Evolutionary conservation across 2,888 invertebrate species (phyloP).

Genomic region (Euphydryas editha): DNA sequence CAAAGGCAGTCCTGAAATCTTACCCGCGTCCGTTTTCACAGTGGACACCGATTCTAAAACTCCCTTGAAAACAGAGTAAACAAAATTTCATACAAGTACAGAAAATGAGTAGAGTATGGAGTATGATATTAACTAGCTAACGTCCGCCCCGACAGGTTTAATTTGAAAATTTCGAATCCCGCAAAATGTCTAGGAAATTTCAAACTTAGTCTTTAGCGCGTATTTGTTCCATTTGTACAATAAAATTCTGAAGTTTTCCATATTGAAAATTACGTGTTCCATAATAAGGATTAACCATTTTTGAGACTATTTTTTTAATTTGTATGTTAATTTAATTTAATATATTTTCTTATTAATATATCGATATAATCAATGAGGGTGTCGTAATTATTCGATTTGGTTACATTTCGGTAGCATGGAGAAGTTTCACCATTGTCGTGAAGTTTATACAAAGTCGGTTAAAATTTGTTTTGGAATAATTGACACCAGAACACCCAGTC

Average conservation of each 20-base stretch:
- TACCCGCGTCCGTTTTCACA: constrained; percentile 16
- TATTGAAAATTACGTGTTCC: constrained; percentile 7
- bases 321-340: background rate
- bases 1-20: background rate
- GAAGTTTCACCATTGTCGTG: background rate
- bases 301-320: background rate
- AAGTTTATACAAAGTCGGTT: no score
- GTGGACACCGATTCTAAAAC: constrained; percentile 30
- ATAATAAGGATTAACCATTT: background rate
- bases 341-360: no score
- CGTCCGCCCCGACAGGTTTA: constrained; percentile 35
- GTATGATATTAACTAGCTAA: constrained; percentile 39
- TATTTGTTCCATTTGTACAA: constrained; percentile 9
- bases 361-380: no score
- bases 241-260: background rate
- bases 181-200: constrained; percentile 31
- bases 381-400: no score
- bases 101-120: constrained; percentile 33
- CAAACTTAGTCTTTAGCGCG: constrained; percentile 6
- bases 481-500: no score
- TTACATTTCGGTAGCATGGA: no score
- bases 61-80: constrained; percentile 35
- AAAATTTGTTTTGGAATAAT: background rate
- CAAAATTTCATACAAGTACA: constrained; percentile 38
- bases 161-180: constrained; percentile 39